These are phyloP conservation scores for Oophaga sylvatica DNA, from an alignment of 2,797 vertebrate species.

Conservation along the genomic window DNA sequence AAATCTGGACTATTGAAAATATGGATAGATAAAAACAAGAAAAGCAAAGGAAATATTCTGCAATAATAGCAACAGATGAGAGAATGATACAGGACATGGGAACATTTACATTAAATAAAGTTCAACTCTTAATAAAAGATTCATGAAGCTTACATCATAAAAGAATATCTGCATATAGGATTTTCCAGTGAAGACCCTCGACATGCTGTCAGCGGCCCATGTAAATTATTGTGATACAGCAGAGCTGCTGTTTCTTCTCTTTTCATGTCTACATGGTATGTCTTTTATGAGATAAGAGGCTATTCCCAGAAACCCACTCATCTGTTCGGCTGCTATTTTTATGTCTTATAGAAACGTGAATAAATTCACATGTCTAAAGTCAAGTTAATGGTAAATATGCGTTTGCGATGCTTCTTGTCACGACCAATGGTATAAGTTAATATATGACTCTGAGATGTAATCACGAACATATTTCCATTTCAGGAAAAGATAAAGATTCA, in stretches of 20 bases:
- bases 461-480: conserved; percentile 27
- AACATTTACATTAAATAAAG: not conserved
- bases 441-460: not conserved
- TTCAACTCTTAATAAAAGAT: conserved; percentile 3
- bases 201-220: not conserved
- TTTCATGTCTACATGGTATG: conserved; percentile 25
- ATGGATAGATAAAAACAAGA: not conserved
- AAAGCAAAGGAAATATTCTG: not conserved
- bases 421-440: not conserved
- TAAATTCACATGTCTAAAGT: conserved; percentile 29
- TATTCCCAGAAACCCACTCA: conserved; percentile 38
- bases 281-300: conserved; percentile 37
- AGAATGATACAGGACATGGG: not conserved
- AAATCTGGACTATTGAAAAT: not conserved
- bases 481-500: conserved; percentile 2
- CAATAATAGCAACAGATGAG: not conserved
- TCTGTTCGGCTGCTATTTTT: conserved; percentile 31
- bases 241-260: not conserved
- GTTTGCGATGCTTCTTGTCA: conserved; percentile 31
- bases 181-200: not conserved
- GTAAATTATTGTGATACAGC: conserved; percentile 1
- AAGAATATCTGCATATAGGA: not conserved
- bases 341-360: conserved; percentile 10
- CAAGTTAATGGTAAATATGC: conserved; percentile 17
- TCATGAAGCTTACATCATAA: not conserved